Evolutionary conservation across 2,888 invertebrate genomes (phyloP).

Genomic region (Autographa gamma): DNA sequence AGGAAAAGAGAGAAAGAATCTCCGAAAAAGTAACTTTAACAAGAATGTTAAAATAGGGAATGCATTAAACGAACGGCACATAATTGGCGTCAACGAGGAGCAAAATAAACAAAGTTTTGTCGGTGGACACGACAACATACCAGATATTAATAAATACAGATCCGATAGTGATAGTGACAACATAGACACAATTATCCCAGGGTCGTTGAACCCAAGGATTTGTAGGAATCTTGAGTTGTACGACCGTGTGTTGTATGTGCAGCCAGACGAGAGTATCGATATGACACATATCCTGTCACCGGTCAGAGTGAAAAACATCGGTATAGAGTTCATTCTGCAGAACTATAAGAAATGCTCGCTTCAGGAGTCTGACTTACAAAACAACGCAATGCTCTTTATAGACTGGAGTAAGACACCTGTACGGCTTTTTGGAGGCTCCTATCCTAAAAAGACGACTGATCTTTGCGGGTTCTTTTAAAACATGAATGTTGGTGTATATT

Average conservation of each 20-base stretch:
- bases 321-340: conserved; percentile 76
- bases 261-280: conserved; percentile 79
- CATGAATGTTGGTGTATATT: neutral
- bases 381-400: conserved; percentile 80
- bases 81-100: conserved; percentile 72
- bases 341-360: conserved; percentile 82
- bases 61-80: conserved; percentile 76
- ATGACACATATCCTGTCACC: conserved; percentile 77
- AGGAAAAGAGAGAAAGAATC: conserved; percentile 35
- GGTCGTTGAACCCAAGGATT: conserved; percentile 70
- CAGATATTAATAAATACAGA: conserved; percentile 79
- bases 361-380: conserved; percentile 70
- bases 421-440: conserved; percentile 91
- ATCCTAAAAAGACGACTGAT: conserved; percentile 88
- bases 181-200: conserved; percentile 62
- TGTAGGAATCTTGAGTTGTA: conserved; percentile 79
- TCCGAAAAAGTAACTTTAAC: conserved; percentile 66
- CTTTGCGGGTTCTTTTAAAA: conserved; percentile 88
- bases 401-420: conserved; percentile 92
- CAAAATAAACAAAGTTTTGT: conserved; percentile 77
- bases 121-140: conserved; percentile 76
- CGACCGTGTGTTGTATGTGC: conserved; percentile 75
- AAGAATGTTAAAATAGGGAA: conserved; percentile 82
- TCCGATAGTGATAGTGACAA: conserved; percentile 70
- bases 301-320: conserved; percentile 73